Evolutionary conservation across 2,888 invertebrate genomes (phyloP), one percentile per base, ranked within the genome.

Genomic region (Hedychridium roseum): DNA sequence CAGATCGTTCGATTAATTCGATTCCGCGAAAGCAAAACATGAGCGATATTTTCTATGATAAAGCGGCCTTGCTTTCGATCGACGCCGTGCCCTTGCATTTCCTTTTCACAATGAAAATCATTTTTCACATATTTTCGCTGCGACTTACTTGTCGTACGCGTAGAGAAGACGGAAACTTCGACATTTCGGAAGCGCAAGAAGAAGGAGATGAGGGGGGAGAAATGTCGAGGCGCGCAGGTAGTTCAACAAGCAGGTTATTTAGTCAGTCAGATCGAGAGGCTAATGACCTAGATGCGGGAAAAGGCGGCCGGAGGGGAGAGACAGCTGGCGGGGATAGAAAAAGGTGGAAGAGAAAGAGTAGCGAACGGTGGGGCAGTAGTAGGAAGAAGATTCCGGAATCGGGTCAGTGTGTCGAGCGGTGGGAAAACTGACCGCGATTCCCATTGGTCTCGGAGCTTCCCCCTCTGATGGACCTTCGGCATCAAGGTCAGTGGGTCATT

Each of bases 401-500:
- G 60, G 69, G 70, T 69, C 62, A 71, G 37, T 64, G 53, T 60
- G 51, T 41, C 61, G 43, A 26, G 43, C 37, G 46, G 50, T 54
- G 56, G 54, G 57, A 56, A 56, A 54, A 38, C 41, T 34, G 42
- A 32, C 36, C 42, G 50, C 28, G 32, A 26, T n/a, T 35, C 16
- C 32, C 41, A 68, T 66, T 71, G 69, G 68, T 35, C 40, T 34
- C 38, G 35, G 37, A 14, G 37, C 43, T 53, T 54, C 61, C 55
- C 53, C 55, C 61, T 54, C 50, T 57, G 56, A 21, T 43, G 40
- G 17, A 18, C 49, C 31, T 20, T 39, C 31, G 16, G 35, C 52
- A 76, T 74, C 64, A 73, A 70, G 76, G 76, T 71, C 61, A 78
- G 70, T 78, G 66, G 67, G 78, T 71, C 75, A 65, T 60, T 73